Evolutionary conservation across 2,888 invertebrate genomes (phyloP), one percentile per base, ranked within the genome.

Genomic region (Pyrocoelia pectoralis): DNA sequence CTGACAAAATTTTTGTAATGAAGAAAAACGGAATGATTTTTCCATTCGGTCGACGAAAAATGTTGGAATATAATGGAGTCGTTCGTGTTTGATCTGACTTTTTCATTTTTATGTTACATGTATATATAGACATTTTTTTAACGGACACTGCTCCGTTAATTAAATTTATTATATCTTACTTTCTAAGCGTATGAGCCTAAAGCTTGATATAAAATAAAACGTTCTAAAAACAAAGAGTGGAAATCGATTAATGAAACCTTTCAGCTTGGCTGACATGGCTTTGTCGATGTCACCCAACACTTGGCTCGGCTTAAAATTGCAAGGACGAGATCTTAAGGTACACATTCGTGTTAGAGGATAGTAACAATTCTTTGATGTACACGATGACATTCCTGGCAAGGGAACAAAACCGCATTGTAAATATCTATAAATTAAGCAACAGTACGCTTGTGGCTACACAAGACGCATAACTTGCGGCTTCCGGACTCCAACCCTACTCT

Each of bases 341-440:
- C 4, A 24, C 24, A 24, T 3, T 5, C n/a, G 38, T 14, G 15
- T 15, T 8, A 6, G 15, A 43, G 15, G 6, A 43, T 43, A 8
- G 41, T 43, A 43, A 13, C 13, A 43, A 43, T 43, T 43, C 41
- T 43, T 43, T 43, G 69, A 69, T 66, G 62, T 66, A 68, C 65
- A 63, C 61, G 71, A 67, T 70, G 73, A 71, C 71, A 72, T 70
- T 70, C 68, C 63, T 67, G 68, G 68, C 61, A 52, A 63, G 67
- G 66, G 63, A 58, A 62, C 61, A 68, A 68, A 68, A 73, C 74
- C 75, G 67, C 73, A 72, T 68, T 61, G 70, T 74, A 75, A 75
- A 77, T 74, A 76, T 76, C 77, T 75, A 78, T 78, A 78, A 78
- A 78, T 78, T 77, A 74, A 75, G 70, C 73, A 74, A 73, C 76